Evolutionary conservation across 2,113 vertebrate species (phyloP).

Genomic region (Paraplagusia blochii): DNA sequence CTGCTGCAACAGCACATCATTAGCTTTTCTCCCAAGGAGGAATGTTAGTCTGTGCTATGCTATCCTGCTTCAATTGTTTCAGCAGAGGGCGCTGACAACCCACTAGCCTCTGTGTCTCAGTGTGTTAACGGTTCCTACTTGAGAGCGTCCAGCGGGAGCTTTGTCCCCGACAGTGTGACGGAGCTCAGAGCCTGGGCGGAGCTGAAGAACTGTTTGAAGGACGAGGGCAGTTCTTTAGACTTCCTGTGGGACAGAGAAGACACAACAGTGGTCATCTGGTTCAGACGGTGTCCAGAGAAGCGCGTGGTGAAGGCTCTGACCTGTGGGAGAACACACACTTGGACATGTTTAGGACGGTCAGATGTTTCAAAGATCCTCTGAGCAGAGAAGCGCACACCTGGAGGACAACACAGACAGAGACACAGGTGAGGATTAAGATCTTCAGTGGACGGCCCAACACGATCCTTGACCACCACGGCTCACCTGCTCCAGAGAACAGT

Average conservation of each 20-base stretch:
- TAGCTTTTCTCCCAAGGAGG: too few species aligned
- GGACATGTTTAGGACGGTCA: slow-evolving; percentile 89
- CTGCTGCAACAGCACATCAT: too few species aligned
- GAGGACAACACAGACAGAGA: not conserved
- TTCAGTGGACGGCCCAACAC: too few species aligned
- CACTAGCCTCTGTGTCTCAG: too few species aligned
- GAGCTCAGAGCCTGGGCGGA: slow-evolving; percentile 82
- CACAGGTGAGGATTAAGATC: too few species aligned
- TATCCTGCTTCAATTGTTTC: too few species aligned
- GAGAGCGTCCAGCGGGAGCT: slow-evolving; percentile 88
- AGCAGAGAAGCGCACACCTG: slow-evolving; percentile 89
- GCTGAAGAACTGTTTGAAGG: slow-evolving; percentile 97
- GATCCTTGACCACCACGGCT: not conserved
- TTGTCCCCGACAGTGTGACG: slow-evolving; percentile 90
- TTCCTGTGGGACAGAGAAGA: slow-evolving; percentile 76
- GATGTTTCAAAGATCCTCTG: slow-evolving; percentile 85
- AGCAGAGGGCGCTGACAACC: too few species aligned
- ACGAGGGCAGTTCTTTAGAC: slow-evolving; percentile 84
- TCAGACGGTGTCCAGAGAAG: not conserved
- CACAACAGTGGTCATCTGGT: not conserved
- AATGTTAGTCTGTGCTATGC: too few species aligned
- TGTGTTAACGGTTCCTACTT: slow-evolving; percentile 79
- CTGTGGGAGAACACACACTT: slow-evolving; percentile 89
- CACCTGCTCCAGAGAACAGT: slow-evolving; percentile 91
- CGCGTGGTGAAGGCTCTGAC: slow-evolving; percentile 14